phyloP scores from a whole-genome alignment of 2,888 invertebrate species.

The Boloria euphrosyne region DNA sequence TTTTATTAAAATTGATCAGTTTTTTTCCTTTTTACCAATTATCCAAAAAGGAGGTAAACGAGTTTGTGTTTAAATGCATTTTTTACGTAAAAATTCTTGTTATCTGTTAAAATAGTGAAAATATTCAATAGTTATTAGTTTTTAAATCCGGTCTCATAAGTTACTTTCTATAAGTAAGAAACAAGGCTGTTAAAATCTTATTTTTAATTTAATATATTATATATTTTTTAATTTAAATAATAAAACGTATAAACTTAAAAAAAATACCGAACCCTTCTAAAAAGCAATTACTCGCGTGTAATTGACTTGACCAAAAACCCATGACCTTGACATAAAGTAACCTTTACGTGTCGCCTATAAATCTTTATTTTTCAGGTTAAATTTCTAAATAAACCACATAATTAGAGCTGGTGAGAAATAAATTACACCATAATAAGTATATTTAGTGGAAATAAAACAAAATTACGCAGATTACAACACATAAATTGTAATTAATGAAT shows the following conservation, averaged over 20 bases:
- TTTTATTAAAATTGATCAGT: no score
- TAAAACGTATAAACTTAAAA: background rate
- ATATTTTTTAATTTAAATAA: background rate
- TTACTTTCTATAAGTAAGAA: no score
- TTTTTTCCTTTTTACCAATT: no score
- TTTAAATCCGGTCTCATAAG: no score
- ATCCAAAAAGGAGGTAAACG: no score
- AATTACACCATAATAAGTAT: slow-evolving; percentile 2
- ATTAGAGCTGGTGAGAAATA: background rate
- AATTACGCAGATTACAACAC: background rate
- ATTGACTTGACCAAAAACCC: background rate
- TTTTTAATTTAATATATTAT: no score
- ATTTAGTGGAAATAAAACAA: slow-evolving; percentile 2
- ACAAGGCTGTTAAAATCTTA: no score
- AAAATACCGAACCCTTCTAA: background rate
- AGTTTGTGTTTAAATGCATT: no score
- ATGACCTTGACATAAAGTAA: background rate
- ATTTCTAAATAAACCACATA: slow-evolving; percentile 3
- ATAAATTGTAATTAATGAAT: no score
- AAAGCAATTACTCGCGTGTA: background rate
- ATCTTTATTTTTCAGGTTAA: slow-evolving; percentile 1
- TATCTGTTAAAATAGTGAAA: no score
- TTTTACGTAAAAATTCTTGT: no score
- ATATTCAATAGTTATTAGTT: no score
- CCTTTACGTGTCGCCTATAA: background rate